Base-by-base conservation (phyloP, 2,888 invertebrate species). In the Heliconius cydno region DNA sequence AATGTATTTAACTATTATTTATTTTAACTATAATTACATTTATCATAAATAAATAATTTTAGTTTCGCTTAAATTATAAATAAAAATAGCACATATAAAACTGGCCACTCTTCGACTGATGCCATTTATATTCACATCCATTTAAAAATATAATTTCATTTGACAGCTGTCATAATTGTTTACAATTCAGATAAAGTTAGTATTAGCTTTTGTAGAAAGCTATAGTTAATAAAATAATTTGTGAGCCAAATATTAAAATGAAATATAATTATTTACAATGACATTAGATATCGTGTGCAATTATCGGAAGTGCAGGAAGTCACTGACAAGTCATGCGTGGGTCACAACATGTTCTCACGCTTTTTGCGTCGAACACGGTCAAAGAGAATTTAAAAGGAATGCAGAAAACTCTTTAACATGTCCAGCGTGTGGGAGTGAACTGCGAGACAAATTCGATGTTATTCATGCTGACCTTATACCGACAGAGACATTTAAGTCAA, bases 291-390 rank as follows among this genome's bases (percentile, higher is more conserved):
- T 95, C 85, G 90, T 94, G 73, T 95, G 95, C 86, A 96, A 95
- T 90, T 95, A 93, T 88, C 92, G 94, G 80, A 95, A 94, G 88
- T 95, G 95, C 84, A 90, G 95, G 88, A 93, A 91, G 88, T 86
- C 93, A 70, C 86, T 96, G 84, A 87, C 91, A 79, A 92, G 86
- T 86, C 91, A 94, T 86, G 95, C 95, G 70, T 95, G 95, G 94
- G 94, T 95, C 65, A 95, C 95, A 75, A 94, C 94, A 78, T 95
- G 95, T 89, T 95, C 95, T 66, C 95, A 95, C 85, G 95, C 95
- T 83, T 95, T 95, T 90, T 95, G 95, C 84, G 90, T 92, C 67
- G 95, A 95, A 84, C 95, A 95, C 83, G 95, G 95, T 12, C 94
- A 94, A 88, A 90, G 89, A 79, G 94, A 95, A 86, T 94, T 95